These are phyloP conservation scores for Caenorhabditis panamensis DNA, from an alignment of 2,888 invertebrate genomes.

Conservation along the genomic window DNA sequence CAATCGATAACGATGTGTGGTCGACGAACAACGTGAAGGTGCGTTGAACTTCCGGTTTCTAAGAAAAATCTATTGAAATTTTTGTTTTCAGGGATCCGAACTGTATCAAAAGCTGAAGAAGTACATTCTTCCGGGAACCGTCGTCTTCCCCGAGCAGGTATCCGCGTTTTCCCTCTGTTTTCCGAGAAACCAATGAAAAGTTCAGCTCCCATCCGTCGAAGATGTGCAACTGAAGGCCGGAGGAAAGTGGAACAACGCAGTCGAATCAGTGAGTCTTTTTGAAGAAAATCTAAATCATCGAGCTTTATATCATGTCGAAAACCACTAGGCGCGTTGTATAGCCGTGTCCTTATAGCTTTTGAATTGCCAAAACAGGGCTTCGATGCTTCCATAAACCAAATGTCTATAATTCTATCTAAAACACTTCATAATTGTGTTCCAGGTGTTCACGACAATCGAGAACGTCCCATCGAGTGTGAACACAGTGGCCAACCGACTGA, in stretches of 20 bases:
- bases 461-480: constrained; percentile 73
- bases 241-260: constrained; percentile 75
- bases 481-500: constrained; percentile 73
- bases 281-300: background rate
- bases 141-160: constrained; percentile 77
- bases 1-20: constrained; percentile 79
- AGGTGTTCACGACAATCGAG: constrained; percentile 73
- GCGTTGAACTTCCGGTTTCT: background rate
- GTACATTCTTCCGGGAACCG: constrained; percentile 78
- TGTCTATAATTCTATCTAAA: too few relatives aligned
- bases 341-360: too few relatives aligned
- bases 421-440: constrained; percentile 26
- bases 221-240: constrained; percentile 75
- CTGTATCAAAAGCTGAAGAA: constrained; percentile 75
- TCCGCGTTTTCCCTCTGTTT: background rate
- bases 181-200: background rate
- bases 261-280: constrained; percentile 65
- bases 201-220: constrained; percentile 74
- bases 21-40: constrained; percentile 74
- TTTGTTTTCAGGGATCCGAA: constrained; percentile 70
- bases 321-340: too few relatives aligned
- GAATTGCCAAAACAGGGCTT: too few relatives aligned
- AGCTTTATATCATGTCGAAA: background rate
- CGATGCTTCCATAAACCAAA: background rate
- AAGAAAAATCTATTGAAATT: constrained; percentile 5